A percentile compares a stretch with the other conserved stretches of the same genome.
phyloP scores from a whole-genome alignment of 1,140 invertebrate genomes.

The Atta texana region DNA sequence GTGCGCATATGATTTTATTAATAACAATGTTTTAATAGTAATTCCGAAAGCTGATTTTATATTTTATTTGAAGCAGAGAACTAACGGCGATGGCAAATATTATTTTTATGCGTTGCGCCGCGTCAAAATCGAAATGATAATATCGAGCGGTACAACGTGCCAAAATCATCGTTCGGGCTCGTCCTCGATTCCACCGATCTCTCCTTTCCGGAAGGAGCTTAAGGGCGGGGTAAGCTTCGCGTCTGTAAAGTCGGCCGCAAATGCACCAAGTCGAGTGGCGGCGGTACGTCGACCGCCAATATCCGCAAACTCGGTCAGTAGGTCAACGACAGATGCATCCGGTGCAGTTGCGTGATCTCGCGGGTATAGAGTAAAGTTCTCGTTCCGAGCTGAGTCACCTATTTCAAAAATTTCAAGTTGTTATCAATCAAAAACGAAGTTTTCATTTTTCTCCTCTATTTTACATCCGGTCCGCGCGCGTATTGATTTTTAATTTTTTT shows the following conservation, averaged over 20 bases:
- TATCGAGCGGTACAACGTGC: constrained; percentile 5
- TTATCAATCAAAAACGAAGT: not conserved
- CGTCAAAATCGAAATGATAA: constrained; percentile 41
- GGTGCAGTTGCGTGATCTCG: constrained; percentile 54
- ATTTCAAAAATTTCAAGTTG: constrained; percentile 15
- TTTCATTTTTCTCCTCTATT: not conserved
- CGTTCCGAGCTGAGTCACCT: not conserved
- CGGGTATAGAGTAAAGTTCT: constrained; percentile 23
- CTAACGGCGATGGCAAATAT: not conserved
- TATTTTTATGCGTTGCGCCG: not conserved
- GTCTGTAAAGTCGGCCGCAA: constrained; percentile 72
- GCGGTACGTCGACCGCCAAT: constrained; percentile 45
- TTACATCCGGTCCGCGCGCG: not conserved
- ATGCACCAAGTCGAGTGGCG: constrained; percentile 67
- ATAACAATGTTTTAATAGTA: not conserved
- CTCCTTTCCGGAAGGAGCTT: constrained; percentile 31
- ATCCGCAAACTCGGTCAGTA: constrained; percentile 78
- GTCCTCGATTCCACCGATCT: constrained; percentile 42
- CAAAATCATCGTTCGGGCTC: constrained; percentile 30
- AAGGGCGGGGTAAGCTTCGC: constrained; percentile 50
- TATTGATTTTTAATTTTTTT: not conserved
- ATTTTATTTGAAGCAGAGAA: constrained; percentile 7
- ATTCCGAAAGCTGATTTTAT: not conserved
- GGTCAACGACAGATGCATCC: constrained; percentile 77
- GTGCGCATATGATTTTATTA: not conserved